These are phyloP conservation scores for Gisinianus flammeolus DNA, from an alignment of 2,888 invertebrate genomes.

Conservation along the genomic window DNA sequence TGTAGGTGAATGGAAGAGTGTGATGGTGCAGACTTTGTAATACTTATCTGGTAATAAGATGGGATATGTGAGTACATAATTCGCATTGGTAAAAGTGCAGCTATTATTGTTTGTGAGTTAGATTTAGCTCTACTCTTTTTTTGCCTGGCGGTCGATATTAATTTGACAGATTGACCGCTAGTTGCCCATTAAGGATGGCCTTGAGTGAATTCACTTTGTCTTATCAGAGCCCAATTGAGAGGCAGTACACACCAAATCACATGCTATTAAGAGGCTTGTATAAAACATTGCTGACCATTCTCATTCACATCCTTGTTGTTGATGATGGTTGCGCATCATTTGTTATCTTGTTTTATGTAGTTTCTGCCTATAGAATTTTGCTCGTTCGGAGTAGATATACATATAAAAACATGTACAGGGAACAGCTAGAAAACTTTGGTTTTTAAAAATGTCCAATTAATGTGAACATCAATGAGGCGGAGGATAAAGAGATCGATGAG, in stretches of 20 bases:
- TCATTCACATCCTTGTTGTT: conserved; percentile 8
- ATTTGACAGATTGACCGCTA: not conserved
- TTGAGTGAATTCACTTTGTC: conserved; percentile 15
- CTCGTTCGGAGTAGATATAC: too few species aligned
- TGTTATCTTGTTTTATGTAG: too few species aligned
- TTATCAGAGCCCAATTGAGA: conserved; percentile 8
- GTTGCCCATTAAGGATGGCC: not conserved
- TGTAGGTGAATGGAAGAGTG: too few species aligned
- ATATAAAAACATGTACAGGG: too few species aligned
- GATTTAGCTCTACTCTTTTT: not conserved
- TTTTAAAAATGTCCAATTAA: not conserved
- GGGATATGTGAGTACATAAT: too few species aligned
- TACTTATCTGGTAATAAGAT: too few species aligned
- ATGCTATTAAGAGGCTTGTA: too few species aligned
- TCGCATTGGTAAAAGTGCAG: not conserved
- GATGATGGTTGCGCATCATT: not conserved
- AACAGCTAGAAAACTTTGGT: not conserved
- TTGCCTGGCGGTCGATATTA: not conserved
- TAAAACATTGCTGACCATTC: conserved; percentile 1
- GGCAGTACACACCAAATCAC: too few species aligned
- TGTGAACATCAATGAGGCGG: not conserved
- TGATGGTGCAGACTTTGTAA: too few species aligned
- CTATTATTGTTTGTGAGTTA: not conserved
- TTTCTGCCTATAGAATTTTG: too few species aligned
- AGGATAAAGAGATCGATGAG: not conserved